phyloP scores from a whole-genome alignment of 2,113 vertebrate species.

The Pituophis catenifer region DNA sequence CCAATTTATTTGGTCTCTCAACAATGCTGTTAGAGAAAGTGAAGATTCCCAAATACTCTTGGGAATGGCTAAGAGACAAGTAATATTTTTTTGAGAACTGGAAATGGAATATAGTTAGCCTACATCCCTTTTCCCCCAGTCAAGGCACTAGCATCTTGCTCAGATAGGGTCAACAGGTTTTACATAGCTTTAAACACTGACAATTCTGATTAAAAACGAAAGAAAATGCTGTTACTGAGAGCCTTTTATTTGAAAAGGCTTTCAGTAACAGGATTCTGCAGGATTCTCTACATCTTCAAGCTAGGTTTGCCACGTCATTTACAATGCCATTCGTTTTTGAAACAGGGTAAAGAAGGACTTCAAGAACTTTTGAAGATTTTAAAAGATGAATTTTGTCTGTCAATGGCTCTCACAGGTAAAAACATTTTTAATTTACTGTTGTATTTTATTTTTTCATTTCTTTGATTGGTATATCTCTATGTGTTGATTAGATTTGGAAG shows the following conservation, averaged over 20 bases:
- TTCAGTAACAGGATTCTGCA: too few species aligned
- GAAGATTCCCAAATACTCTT: not conserved
- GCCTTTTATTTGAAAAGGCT: not conserved
- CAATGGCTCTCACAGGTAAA: slow-evolving; percentile 86
- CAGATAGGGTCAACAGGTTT: not conserved
- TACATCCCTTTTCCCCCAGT: not conserved
- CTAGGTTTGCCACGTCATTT: not conserved
- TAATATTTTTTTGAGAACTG: not conserved
- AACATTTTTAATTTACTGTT: not conserved
- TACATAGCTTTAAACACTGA: not conserved
- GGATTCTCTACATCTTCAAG: not conserved
- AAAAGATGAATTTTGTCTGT: slow-evolving; percentile 84
- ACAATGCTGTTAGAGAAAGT: not conserved
- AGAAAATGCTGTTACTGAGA: not conserved
- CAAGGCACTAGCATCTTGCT: not conserved
- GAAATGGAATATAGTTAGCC: not conserved
- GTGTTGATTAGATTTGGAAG: not conserved
- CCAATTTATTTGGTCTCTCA: not conserved
- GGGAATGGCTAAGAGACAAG: not conserved
- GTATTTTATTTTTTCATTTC: not conserved
- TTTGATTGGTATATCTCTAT: not conserved
- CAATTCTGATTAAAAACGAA: not conserved
- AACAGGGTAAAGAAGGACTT: slow-evolving; percentile 87
- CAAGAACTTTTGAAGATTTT: slow-evolving; percentile 85
- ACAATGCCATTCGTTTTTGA: slow-evolving; percentile 20